Percentiles rank a stretch among this genome's conserved stretches.
Evolutionary conservation across 2,888 invertebrate species (phyloP).

Genomic region (Phymatocera aterrima): DNA sequence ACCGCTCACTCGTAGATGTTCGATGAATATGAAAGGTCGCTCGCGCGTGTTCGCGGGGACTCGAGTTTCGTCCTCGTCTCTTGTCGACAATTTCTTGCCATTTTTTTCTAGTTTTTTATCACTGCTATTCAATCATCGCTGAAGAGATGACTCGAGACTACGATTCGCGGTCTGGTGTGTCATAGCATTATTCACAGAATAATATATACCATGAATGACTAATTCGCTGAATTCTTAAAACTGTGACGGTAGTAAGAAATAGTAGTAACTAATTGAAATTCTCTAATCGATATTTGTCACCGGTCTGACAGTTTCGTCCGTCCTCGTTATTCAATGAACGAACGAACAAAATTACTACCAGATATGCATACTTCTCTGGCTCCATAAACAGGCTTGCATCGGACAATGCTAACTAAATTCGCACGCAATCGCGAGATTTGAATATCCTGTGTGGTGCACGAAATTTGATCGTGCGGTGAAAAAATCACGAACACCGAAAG

Average conservation of each 20-base stretch:
- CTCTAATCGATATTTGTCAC: not conserved
- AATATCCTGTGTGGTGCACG: too few species aligned
- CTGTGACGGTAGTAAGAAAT: not conserved
- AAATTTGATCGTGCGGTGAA: too few species aligned
- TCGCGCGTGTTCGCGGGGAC: not conserved
- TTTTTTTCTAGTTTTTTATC: not conserved
- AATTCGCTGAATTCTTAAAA: not conserved
- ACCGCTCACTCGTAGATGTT: slow-evolving; percentile 26
- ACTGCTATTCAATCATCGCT: too few species aligned
- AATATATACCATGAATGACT: not conserved
- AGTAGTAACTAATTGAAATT: not conserved
- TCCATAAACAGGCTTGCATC: too few species aligned
- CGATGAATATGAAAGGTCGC: not conserved
- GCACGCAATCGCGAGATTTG: too few species aligned
- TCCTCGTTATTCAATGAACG: too few species aligned
- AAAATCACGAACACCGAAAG: too few species aligned
- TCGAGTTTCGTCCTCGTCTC: not conserved
- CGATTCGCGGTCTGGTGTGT: slow-evolving; percentile 2
- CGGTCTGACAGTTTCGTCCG: too few species aligned
- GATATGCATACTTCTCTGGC: too few species aligned
- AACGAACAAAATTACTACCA: too few species aligned
- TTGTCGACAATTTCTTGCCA: not conserved
- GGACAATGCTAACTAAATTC: too few species aligned
- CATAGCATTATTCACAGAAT: not conserved
- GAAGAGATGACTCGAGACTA: too few species aligned